Base-by-base conservation (phyloP, 2,888 invertebrate genomes). In the Amphipoea lucens region DNA sequence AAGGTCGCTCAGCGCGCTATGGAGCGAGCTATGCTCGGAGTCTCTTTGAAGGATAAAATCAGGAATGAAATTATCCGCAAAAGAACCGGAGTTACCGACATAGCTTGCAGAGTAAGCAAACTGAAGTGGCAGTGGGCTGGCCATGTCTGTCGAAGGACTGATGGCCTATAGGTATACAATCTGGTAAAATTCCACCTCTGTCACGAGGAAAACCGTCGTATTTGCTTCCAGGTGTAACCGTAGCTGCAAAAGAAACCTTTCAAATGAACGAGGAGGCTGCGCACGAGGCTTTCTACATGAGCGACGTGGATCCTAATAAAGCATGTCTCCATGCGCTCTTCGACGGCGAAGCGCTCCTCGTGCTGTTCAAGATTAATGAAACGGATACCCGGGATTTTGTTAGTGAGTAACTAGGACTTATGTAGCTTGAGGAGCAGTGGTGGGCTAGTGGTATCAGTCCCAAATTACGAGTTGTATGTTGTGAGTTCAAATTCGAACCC, bases 301-400 rank as follows among this genome's bases (percentile, higher is more conserved):
- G 97, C 69, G 97, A 97, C 83, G 92, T 97, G 40, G 96, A 96
- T 14, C 93, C 92, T 0, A 97, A 97, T 88, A 96, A 96, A 75
- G 97, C 97, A 0, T 96, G 96, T 76, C 72, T 96, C 0, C 91
- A 96, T 82, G 91, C 94, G 4, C 91, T 97, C 2, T 85, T 94
- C 74, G 90, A 84, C 0, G 96, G 95, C 4, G 91, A 93, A n/a
- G 94, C 89, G 0, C 87, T 97, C 3, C 90, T 96, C 4, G 96
- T 97, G 2, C 88, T 96, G 6, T 96, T 96, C 89, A 97, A 96
- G 87, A 96, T 96, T 94, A 88, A 91, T 6, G 96, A 96, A 0
- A 91, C 92, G 0, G 96, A 96, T 76, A 66, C 65, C 23, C 85
- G 96, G 78, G 91, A 96, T 79, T 96, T 97, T 83, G 94, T 96